Conservation (phyloP, 2,888 invertebrate species). For the Allophyes oxyacanthae region DNA sequence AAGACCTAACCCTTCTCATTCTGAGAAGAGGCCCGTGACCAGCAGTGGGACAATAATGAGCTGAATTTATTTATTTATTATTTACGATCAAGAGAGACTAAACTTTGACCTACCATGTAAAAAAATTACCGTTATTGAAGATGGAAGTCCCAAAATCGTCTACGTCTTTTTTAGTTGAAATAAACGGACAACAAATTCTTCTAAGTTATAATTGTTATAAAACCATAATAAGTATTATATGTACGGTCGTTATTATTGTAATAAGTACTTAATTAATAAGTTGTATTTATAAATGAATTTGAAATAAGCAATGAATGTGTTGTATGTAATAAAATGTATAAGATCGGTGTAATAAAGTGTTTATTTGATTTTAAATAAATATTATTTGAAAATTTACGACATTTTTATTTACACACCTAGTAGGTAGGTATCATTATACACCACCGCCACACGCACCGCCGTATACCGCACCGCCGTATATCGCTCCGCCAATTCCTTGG, state of each 20-base stretch:
- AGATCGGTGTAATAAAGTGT: slow-evolving; percentile 83
- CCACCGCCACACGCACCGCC: too few relatives aligned
- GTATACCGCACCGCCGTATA: too few relatives aligned
- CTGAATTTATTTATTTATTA: too few relatives aligned
- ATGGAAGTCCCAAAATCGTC: too few relatives aligned
- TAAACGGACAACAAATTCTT: slow-evolving; percentile 28
- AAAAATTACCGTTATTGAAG: too few relatives aligned
- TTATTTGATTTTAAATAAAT: slow-evolving; percentile 84
- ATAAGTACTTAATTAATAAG: slow-evolving; percentile 53
- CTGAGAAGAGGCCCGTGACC: too few relatives aligned
- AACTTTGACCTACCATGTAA: too few relatives aligned
- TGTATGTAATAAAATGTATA: slow-evolving; percentile 73
- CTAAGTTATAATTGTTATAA: slow-evolving; percentile 36
- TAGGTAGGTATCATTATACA: too few relatives aligned
- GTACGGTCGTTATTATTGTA: slow-evolving; percentile 59
- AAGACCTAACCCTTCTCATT: too few relatives aligned
- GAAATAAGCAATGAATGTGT: slow-evolving; percentile 77
- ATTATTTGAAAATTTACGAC: slow-evolving; percentile 67
- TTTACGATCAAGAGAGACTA: too few relatives aligned
- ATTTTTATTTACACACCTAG: slow-evolving; percentile 13
- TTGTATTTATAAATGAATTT: slow-evolving; percentile 58
- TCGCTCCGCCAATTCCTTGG: too few relatives aligned
- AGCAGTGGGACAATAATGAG: too few relatives aligned
- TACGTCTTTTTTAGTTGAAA: background rate
- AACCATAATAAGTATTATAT: slow-evolving; percentile 46